These are phyloP conservation scores for Myotis vivesi DNA, from an alignment of 2,797 vertebrate genomes.

Conservation along the genomic window DNA sequence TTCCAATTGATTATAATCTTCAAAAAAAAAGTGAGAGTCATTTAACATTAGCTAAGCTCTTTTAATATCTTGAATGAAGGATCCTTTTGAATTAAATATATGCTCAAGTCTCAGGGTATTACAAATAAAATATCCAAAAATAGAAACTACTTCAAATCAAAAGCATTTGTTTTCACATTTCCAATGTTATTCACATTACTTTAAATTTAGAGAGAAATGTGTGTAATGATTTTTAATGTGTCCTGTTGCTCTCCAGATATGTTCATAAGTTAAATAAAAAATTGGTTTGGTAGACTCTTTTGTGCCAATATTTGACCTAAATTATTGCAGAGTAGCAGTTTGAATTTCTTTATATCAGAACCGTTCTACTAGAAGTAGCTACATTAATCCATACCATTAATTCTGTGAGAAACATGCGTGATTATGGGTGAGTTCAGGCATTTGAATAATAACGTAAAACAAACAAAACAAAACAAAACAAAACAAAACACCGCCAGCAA, in stretches of 20 bases:
- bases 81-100: not conserved
- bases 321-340: not conserved
- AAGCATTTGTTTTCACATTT: not conserved
- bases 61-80: not conserved
- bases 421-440: not conserved
- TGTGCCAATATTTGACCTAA: not conserved
- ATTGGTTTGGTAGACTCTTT: not conserved
- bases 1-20: not conserved
- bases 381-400: not conserved
- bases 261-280: not conserved
- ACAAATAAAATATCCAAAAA: not conserved
- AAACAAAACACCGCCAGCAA: not conserved
- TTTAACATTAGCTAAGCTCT: conserved; percentile 17
- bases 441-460: not conserved
- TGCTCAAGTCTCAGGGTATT: not conserved
- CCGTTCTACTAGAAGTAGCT: not conserved
- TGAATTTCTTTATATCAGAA: not conserved
- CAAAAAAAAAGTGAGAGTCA: not conserved
- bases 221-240: not conserved
- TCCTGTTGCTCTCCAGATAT: not conserved
- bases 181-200: not conserved
- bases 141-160: conserved; percentile 17
- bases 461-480: not conserved
- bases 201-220: not conserved
- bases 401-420: not conserved